These are phyloP conservation scores for Zingel zingel DNA, from an alignment of 2,113 vertebrate species.

Conservation along the genomic window DNA sequence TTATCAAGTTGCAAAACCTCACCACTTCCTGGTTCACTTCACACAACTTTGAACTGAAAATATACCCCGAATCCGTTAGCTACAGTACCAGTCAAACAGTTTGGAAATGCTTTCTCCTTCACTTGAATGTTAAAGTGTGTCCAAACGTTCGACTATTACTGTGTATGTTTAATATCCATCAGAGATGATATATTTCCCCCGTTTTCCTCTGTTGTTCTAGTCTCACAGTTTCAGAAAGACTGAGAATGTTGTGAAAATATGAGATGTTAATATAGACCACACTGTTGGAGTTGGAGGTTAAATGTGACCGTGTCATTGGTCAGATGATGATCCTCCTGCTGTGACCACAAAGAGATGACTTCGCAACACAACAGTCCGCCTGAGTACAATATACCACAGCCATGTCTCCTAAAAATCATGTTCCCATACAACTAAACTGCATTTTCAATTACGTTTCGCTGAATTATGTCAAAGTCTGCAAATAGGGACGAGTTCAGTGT, in stretches of 20 bases:
- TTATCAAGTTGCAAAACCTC: slow-evolving; percentile 17
- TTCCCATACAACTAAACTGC: too few species aligned
- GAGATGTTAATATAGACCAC: background rate
- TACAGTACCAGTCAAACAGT: too few species aligned
- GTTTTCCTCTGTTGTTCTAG: fast-evolving
- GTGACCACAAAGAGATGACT: slow-evolving; percentile 28
- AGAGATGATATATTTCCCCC: background rate
- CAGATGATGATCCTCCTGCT: slow-evolving; percentile 53
- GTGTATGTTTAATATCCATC: background rate
- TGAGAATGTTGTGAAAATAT: background rate
- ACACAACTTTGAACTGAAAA: background rate
- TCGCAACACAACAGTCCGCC: background rate
- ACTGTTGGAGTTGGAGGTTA: slow-evolving; percentile 10
- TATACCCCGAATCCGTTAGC: background rate
- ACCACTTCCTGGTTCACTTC: slow-evolving; percentile 33
- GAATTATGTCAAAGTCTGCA: too few species aligned
- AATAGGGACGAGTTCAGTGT: too few species aligned
- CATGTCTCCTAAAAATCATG: too few species aligned
- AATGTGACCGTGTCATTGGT: slow-evolving; percentile 36
- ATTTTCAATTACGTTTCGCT: too few species aligned
- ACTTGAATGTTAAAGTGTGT: too few species aligned
- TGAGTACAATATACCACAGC: too few species aligned
- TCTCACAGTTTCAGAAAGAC: background rate
- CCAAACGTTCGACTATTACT: too few species aligned
- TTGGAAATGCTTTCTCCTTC: too few species aligned